Evolutionary conservation across 2,797 vertebrate genomes (phyloP), one percentile per base, ranked within the genome.

Genomic region (Arvicola amphibius): DNA sequence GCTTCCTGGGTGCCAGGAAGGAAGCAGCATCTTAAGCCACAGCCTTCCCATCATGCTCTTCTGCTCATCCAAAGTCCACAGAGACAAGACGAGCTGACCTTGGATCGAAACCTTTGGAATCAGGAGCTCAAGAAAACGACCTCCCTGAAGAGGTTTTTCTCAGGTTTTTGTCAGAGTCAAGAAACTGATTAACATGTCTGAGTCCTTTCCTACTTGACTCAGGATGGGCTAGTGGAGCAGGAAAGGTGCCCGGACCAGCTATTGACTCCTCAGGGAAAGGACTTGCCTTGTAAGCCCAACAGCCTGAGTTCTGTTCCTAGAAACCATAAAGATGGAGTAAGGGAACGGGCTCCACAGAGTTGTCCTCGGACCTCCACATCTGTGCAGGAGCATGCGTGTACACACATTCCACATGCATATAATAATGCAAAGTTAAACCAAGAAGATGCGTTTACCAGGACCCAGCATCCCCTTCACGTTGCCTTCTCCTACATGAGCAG

Each of bases 391-490:
- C 61, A 51, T 29, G 63, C 27, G 14, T 3, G 5, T 16, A 43
- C 16, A 32, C 56, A 83, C 16, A 5, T 19, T 25, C 34, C 14
- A 85, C 32, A 51, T 8, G 1, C 34, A 37, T 46, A 51, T 3
- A 13, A 7, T 21, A 40, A 88, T 88, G 46, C 59, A 43, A 21
- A 74, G 12, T 14, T 88, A 74, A 59, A 34, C 43, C 43, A 27
- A 27, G 21, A 86, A 81, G 65, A 94, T 6, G 37, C 95, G 92
- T 98, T 97, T 97, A 98, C 98, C 98, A 94, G 98, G 96, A 37
- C 98, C 98, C 97, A 97, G 97, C 96, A 98, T n/a, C 27, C 98
- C 98, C 95, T 98, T 99, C 96, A 98, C 96, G 2, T 97, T 97
- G 92, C 98, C 97, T 43, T 99, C 98, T 97, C 96, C 98, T 69